Conservation (phyloP, 2,888 invertebrate genomes). For the Amaurobius ferox region DNA sequence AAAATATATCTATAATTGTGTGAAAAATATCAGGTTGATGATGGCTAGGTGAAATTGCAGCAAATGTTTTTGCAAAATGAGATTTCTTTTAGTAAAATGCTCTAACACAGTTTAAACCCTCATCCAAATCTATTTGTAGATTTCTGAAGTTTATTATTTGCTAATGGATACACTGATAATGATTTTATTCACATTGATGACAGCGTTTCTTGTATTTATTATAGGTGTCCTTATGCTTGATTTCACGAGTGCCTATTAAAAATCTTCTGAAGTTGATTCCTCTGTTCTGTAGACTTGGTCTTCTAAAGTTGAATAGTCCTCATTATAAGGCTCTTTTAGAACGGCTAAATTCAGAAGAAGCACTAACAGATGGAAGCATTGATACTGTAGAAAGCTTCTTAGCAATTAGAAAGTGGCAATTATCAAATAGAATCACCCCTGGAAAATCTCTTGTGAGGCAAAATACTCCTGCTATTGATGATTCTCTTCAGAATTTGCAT, state of each 20-base stretch:
- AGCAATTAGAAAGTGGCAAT: slow-evolving; percentile 82
- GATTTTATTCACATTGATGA: not conserved
- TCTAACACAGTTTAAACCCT: no score
- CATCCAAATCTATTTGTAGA: no score
- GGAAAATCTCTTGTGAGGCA: slow-evolving; percentile 73
- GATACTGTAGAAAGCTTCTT: slow-evolving; percentile 82
- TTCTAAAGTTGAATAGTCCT: slow-evolving; percentile 80
- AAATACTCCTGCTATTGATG: slow-evolving; percentile 77
- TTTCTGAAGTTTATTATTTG: no score
- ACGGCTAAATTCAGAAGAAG: slow-evolving; percentile 80
- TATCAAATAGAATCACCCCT: slow-evolving; percentile 79
- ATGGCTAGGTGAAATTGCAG: no score
- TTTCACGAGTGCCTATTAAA: slow-evolving; percentile 80
- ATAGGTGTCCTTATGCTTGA: slow-evolving; percentile 83
- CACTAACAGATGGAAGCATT: slow-evolving; percentile 78
- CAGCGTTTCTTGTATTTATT: not conserved
- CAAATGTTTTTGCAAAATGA: no score
- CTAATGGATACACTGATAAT: no score
- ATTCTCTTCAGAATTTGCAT: slow-evolving; percentile 79
- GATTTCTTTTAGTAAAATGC: no score
- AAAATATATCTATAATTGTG: no score
- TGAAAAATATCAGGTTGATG: no score
- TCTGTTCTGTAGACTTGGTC: slow-evolving; percentile 82
- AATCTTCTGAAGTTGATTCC: slow-evolving; percentile 81
- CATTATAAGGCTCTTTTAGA: slow-evolving; percentile 81